Base-by-base conservation (phyloP, 2,797 vertebrate species). In the Poeciliopsis turneri region DNA sequence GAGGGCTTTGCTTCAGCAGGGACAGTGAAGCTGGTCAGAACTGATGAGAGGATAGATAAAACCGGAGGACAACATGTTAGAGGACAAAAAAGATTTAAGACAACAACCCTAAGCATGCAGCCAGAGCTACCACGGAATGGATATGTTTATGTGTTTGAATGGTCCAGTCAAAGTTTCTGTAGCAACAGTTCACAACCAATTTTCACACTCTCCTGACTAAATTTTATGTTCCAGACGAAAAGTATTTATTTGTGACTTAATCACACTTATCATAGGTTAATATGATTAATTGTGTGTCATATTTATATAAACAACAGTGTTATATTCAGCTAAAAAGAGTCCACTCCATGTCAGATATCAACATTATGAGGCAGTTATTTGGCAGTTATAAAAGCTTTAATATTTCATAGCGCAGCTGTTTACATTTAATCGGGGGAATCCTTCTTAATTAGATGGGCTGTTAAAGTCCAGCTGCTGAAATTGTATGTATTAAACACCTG, bases 391-490 rank as follows among this genome's bases (percentile, higher is more conserved):
- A 71, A 64, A 66, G 41, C 15, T n/a, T 46, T 68, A 64, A n/a
- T 51, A 69, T 79, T 76, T 82, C 72, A 79, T 25, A 78, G 76
- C 74, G 78, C 84, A 92, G 92, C 87, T 88, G 90, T 80, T 74
- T 78, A n/a, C 47, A 20, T 72, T 85, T 78, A 77, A 82, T 75
- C 79, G 77, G 81, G 72, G 80, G 80, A 87, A 90, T 91, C 78
- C 87, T 84, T 91, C 84, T 84, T 84, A 88, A 92, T 91, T 89
- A 92, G 73, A 68, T 79, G 46, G 39, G 72, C 55, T 2, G 81
- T 89, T 82, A 51, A 36, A 83, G 80, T 89, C 90, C 92, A 94
- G 92, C 92, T 93, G 92, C 90, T 89, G 84, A 81, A 47, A 86
- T 68, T 43, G 75, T 82, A 81, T 72, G 86, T 82, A 72, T 86